Evolutionary conservation across 2,113 vertebrate genomes (phyloP), one percentile per base, ranked within the genome.

Genomic region (Phocoena sinus): DNA sequence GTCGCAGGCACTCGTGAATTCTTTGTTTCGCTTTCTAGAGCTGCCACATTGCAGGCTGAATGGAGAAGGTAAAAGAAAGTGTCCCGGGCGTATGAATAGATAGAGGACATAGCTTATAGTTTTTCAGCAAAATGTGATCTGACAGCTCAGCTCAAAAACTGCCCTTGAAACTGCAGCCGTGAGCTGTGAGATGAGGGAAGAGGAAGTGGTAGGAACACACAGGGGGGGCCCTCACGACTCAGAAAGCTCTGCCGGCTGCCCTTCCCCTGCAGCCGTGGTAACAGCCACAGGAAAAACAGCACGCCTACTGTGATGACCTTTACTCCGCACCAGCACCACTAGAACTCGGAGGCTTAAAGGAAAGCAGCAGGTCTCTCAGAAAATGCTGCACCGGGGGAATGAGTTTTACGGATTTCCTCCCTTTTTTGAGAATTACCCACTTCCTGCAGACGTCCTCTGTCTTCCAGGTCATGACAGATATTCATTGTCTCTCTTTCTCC

Each of bases 1-100:
- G 5, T 23, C 5, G 0, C 0, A 0, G 1, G 0, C 18, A 41
- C 62, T 17, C 36, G 36, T 25, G 10, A 21, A 2, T 1, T 58
- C 70, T 21, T 33, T 1, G 36, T 5, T 14, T 50, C 21, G 31
- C 12, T n/a, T 2, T 21, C 2, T 0, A 8, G 65, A 20, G 41
- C 10, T 0, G 3, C 7, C 14, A 26, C 6, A 3, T 10, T 2
- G 23, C 2, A 3, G 50, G 13, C 20, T 20, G 36, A 65, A 10
- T 0, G 0, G 31, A 91, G 1, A 18, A n/a, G 14, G 17, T 44
- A 6, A 38, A 0, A 1, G 10, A 76, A 4, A 44, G 65, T 10
- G 15, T n/a, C 53, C 10, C 4, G 1, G 13, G 6, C 0, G 0
- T 47, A 7, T 0, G 63, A 83, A 44, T 3, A 33, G 1, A 38